Evolutionary conservation across 92 coral and sea anemone species (phyloP).

Genomic region (Porites cylindrica): DNA sequence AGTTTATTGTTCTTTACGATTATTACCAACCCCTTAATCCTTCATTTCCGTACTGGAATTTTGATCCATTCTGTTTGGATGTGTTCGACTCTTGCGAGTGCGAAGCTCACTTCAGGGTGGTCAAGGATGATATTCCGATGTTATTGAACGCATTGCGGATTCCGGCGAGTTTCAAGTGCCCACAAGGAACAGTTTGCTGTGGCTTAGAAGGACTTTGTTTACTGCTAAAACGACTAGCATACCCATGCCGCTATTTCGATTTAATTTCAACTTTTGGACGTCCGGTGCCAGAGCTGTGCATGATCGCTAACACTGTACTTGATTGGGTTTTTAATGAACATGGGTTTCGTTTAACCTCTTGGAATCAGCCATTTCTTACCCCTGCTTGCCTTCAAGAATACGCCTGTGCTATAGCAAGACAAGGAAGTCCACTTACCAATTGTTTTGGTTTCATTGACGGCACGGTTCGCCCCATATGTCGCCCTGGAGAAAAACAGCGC

Average conservation of each 20-base stretch:
- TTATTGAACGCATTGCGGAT: conserved; percentile 41
- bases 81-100: no score
- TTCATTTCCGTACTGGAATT: conserved; percentile 34
- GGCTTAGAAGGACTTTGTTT: no score
- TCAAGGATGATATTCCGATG: conserved; percentile 10
- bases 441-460: conserved; percentile 10
- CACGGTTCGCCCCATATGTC: conserved; percentile 3
- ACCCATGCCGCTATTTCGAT: no score
- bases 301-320: no score
- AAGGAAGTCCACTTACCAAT: not conserved
- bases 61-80: conserved; percentile 27
- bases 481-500: not conserved
- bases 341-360: conserved; percentile 33
- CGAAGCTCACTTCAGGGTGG: not conserved
- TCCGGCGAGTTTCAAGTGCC: no score
- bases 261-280: no score
- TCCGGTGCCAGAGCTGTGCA: no score
- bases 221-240: no score
- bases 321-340: not conserved
- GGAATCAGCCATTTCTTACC: conserved; percentile 54
- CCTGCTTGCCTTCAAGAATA: conserved; percentile 16
- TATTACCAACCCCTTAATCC: no score
- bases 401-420: no score
- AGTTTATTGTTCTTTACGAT: no score
- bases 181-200: no score